Base-by-base conservation (phyloP, 2,888 invertebrate genomes). In the Heliconius sara region DNA sequence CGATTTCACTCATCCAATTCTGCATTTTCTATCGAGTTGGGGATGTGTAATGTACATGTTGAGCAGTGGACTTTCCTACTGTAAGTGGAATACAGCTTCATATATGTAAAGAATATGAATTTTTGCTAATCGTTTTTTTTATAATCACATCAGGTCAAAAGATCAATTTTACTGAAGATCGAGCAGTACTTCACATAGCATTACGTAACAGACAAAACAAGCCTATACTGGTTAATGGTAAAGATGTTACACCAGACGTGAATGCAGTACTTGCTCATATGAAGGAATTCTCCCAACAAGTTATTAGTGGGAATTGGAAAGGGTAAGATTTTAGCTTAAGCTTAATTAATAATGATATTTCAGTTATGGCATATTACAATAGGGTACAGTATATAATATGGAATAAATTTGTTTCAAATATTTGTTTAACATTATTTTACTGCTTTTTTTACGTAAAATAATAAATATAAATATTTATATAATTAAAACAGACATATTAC, bases 81-180 rank as follows among this genome's bases (percentile, higher is more conserved):
- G 1, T 60, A 9, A 2, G 60, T 0, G n/a, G 22, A 2, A 57
- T 57, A 57, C 6, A 57, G 57, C 10, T 39, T 9, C 34, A 39
- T 39, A 39, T 34, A 34, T 39, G 9, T 39, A 9, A 39, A 39
- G 9, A 39, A 3, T 47, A 19, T 13, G 7, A 30, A n/a, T 70
- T n/a, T 19, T 27, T 9, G 34, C 34, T 27, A 47, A 43, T 47
- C 13, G 2, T 16, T 9, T n/a, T 73, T 34, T 12, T 73, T 5
- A 43, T 7, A 47, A n/a, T n/a, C 19, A 39, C 22, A 39, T 75
- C 12, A 95, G 99, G 99, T n/a, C 96, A 98, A 87, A 98, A 98
- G 91, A 99, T 99, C 84, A 99, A 99, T 95, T 98, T 99, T 89
- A 99, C 99, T 0, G 99, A 99, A 92, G 97, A 98, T 89, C 96